phyloP scores from a whole-genome alignment of 2,797 vertebrate genomes.

The Gallinago solitaria region DNA sequence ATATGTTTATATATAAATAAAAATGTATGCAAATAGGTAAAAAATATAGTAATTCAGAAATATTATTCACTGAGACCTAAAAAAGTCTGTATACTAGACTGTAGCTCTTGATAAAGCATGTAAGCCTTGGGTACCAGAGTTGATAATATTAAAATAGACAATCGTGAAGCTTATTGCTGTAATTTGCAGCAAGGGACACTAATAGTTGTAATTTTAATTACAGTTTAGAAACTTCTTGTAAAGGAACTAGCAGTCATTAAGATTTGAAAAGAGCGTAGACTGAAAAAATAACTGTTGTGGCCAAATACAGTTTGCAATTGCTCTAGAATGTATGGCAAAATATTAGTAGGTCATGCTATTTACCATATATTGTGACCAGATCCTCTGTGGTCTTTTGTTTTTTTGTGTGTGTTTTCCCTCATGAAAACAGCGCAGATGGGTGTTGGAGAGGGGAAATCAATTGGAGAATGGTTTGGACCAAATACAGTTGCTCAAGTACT shows the following conservation, averaged over 20 bases:
- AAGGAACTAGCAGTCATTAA: background rate
- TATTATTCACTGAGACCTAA: background rate
- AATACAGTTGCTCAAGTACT: constrained; percentile 91
- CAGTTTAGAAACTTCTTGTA: background rate
- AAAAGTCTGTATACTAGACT: background rate
- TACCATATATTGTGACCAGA: background rate
- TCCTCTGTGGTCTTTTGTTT: background rate
- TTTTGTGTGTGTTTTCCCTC: constrained; percentile 36
- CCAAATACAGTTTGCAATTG: background rate
- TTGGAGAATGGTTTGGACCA: constrained; percentile 91
- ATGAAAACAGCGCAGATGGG: constrained; percentile 88
- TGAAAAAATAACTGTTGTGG: background rate
- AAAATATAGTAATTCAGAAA: background rate
- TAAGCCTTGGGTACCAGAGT: background rate
- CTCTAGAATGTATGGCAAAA: background rate
- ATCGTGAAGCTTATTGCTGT: background rate
- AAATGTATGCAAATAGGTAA: background rate
- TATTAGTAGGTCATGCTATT: background rate
- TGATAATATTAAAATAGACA: background rate
- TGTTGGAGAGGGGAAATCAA: constrained; percentile 89
- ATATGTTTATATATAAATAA: background rate
- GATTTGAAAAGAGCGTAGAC: background rate
- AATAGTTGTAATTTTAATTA: background rate
- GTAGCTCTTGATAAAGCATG: background rate
- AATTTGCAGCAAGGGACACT: background rate